phyloP scores from a whole-genome alignment of 1,140 invertebrate species.

The Cephus cinctus region DNA sequence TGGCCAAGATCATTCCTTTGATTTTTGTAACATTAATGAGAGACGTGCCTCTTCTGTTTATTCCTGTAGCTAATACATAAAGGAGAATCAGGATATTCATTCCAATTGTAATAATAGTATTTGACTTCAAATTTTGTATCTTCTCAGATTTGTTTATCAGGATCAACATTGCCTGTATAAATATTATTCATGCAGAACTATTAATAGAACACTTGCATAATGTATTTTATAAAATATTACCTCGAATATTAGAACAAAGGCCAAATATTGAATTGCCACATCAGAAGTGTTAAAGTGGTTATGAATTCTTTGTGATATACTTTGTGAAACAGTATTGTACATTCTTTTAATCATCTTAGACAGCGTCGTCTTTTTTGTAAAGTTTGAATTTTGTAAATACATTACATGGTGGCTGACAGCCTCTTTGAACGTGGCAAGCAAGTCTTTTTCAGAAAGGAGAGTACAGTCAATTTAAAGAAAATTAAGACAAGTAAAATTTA shows the following conservation, averaged over 20 bases:
- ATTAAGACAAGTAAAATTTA: not conserved
- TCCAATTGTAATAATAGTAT: not conserved
- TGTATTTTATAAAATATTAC: not conserved
- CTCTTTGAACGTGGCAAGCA: not conserved
- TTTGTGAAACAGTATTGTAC: not conserved
- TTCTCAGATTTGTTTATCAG: not conserved
- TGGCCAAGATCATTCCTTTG: not conserved
- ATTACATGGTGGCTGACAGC: not conserved
- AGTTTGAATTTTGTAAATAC: not conserved
- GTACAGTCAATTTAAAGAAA: not conserved
- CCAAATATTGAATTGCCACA: constrained; percentile 4
- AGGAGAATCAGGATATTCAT: not conserved
- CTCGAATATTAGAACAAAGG: constrained; percentile 1
- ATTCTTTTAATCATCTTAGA: not conserved
- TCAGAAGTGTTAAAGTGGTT: not conserved
- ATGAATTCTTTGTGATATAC: not conserved
- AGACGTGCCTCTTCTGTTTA: not conserved
- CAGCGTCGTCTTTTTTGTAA: not conserved
- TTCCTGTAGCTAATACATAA: not conserved
- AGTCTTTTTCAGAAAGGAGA: not conserved
- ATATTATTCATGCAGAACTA: not conserved
- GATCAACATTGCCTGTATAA: not conserved
- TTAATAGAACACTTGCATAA: not conserved
- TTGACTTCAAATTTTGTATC: not conserved
- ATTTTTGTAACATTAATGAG: not conserved